Evolutionary conservation across 2,113 vertebrate species (phyloP).

Genomic region (Felis chaus): DNA sequence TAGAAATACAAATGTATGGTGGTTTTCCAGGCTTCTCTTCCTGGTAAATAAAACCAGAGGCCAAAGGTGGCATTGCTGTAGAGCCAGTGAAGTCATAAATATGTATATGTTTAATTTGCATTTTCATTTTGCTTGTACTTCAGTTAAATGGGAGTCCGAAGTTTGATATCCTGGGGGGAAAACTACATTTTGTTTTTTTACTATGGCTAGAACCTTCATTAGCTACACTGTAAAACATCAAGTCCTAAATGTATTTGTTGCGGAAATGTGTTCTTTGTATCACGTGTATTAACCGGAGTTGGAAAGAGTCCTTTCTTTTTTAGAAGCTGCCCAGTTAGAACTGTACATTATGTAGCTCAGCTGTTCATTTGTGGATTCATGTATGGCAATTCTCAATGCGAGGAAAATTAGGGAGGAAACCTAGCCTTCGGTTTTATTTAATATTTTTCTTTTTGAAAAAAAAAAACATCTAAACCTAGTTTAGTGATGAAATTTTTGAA

Average conservation of each 20-base stretch:
- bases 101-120: slow-evolving; percentile 57
- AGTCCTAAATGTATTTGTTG: slow-evolving; percentile 55
- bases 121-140: slow-evolving; percentile 64
- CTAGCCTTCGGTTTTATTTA: slow-evolving; percentile 26
- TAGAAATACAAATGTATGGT: slow-evolving; percentile 53
- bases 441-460: not conserved
- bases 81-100: slow-evolving; percentile 45
- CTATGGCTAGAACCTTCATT: not conserved
- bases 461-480: slow-evolving; percentile 22
- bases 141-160: slow-evolving; percentile 58
- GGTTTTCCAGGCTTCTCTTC: slow-evolving; percentile 52
- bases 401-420: not conserved
- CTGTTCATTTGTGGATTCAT: slow-evolving; percentile 41
- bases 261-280: slow-evolving; percentile 56
- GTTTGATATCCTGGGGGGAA: slow-evolving; percentile 51
- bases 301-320: slow-evolving; percentile 49
- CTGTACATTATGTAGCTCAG: slow-evolving; percentile 36
- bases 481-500: slow-evolving; percentile 27
- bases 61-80: slow-evolving; percentile 45
- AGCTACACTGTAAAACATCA: slow-evolving; percentile 46
- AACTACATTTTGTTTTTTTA: not conserved
- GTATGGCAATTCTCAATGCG: slow-evolving; percentile 33
- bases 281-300: slow-evolving; percentile 35
- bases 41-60: slow-evolving; percentile 65
- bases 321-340: slow-evolving; percentile 46